Percentiles rank a stretch among this genome's conserved stretches.
These are phyloP conservation scores for Hippocampus mohnikei DNA, from an alignment of 2,113 vertebrate genomes.

Conservation along the genomic window DNA sequence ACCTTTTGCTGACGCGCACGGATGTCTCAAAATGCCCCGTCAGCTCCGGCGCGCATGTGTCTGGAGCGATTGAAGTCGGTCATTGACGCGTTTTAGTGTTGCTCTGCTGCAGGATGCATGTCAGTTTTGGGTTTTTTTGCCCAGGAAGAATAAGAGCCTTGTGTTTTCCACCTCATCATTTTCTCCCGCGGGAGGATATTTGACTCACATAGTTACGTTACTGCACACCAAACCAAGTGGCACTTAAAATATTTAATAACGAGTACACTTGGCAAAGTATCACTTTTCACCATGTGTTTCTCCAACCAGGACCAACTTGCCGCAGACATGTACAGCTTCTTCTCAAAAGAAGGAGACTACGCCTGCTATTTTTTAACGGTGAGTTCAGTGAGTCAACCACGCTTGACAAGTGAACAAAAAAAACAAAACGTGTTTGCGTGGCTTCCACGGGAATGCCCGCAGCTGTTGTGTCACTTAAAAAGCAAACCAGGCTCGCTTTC, in stretches of 20 bases:
- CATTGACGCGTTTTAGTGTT: conserved; percentile 21
- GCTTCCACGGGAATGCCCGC: conserved; percentile 41
- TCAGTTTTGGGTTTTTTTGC: conserved; percentile 10
- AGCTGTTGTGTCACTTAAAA: conserved; percentile 37
- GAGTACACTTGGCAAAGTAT: no score
- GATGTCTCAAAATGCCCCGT: conserved; percentile 34
- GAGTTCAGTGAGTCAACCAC: conserved; percentile 51
- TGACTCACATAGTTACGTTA: conserved; percentile 5
- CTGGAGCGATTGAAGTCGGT: conserved; percentile 12
- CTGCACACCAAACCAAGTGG: background rate
- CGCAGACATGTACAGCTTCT: conserved; percentile 96
- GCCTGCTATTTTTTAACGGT: conserved; percentile 88
- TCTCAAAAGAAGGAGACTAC: conserved; percentile 94
- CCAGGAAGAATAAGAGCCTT: conserved; percentile 34
- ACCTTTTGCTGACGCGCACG: conserved; percentile 26
- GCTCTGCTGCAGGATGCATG: conserved; percentile 4
- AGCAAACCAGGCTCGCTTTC: conserved; percentile 31
- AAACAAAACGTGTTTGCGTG: conserved; percentile 10
- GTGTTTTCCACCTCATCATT: conserved; percentile 26
- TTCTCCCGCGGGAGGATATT: conserved; percentile 32
- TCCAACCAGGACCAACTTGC: conserved; percentile 88
- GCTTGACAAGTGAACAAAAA: conserved; percentile 2
- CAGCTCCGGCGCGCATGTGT: conserved; percentile 26
- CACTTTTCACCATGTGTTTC: background rate
- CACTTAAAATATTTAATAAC: conserved; percentile 14